Conservation (phyloP, 2,113 vertebrate species). For the Phycodurus eques region DNA sequence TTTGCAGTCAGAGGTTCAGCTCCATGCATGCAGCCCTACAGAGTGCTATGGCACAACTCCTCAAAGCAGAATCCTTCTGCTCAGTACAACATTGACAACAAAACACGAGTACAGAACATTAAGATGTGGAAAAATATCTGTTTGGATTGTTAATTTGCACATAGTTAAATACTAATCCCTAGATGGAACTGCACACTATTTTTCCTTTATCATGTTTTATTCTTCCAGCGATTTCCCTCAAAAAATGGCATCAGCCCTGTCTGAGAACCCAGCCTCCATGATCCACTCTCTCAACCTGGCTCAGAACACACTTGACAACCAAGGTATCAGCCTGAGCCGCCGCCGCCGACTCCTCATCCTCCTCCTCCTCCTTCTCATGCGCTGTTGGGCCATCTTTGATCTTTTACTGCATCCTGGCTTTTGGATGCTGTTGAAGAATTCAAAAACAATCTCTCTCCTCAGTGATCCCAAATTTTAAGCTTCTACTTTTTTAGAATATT, state of each 20-base stretch:
- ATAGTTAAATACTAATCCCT: not conserved
- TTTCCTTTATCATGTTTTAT: not conserved
- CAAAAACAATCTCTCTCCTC: conserved; percentile 25
- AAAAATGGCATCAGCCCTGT: conserved; percentile 84
- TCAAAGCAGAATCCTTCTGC: too few relatives aligned
- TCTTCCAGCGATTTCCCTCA: conserved; percentile 83
- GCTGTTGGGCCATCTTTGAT: conserved; percentile 19
- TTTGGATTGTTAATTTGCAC: not conserved
- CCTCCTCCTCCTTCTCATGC: not conserved
- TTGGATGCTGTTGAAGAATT: conserved; percentile 42
- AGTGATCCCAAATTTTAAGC: conserved; percentile 27
- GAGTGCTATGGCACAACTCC: too few relatives aligned
- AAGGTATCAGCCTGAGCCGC: conserved; percentile 71
- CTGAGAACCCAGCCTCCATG: conserved; percentile 83
- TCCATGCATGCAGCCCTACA: too few relatives aligned
- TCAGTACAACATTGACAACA: not conserved
- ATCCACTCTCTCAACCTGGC: conserved; percentile 86
- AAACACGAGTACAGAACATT: not conserved
- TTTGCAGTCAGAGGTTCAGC: too few relatives aligned
- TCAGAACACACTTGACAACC: conserved; percentile 88
- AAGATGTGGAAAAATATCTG: not conserved
- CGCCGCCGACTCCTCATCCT: not conserved
- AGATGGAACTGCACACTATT: not conserved
- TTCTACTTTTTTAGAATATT: not conserved
- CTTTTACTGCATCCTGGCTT: conserved; percentile 22